Conservation (phyloP, 2,797 vertebrate species). For the Amazona ochrocephala region DNA sequence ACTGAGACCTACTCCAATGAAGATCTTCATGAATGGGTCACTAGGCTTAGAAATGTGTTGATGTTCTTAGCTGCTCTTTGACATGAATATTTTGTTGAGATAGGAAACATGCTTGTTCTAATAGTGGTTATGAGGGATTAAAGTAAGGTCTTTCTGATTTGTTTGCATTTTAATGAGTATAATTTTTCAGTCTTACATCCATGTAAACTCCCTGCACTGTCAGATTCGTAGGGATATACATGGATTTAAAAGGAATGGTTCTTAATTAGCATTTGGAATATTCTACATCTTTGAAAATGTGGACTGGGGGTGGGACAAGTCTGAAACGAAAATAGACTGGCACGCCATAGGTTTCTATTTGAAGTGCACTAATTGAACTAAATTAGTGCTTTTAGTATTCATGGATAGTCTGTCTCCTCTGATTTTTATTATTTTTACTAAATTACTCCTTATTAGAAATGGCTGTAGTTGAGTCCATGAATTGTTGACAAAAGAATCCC, state of each 20-base stretch:
- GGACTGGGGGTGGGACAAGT: slow-evolving; percentile 21
- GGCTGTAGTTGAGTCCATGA: background rate
- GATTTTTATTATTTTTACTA: slow-evolving; percentile 54
- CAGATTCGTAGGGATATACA: slow-evolving; percentile 43
- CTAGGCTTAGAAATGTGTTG: background rate
- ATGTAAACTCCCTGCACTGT: background rate
- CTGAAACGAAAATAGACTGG: slow-evolving; percentile 51
- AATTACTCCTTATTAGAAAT: slow-evolving; percentile 37
- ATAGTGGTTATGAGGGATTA: slow-evolving; percentile 16
- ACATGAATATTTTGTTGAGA: background rate
- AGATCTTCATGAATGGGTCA: background rate
- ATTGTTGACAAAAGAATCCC: slow-evolving; percentile 36
- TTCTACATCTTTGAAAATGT: slow-evolving; percentile 21
- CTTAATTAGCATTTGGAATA: slow-evolving; percentile 54
- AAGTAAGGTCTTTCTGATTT: slow-evolving; percentile 25
- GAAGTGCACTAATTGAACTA: slow-evolving; percentile 61
- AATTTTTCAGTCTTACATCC: slow-evolving; percentile 25
- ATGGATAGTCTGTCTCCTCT: slow-evolving; percentile 16
- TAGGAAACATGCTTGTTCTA: background rate
- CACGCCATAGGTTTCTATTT: slow-evolving; percentile 2
- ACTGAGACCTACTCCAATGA: background rate
- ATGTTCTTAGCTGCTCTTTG: background rate
- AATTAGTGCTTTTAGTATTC: slow-evolving; percentile 44
- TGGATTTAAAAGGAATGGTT: slow-evolving; percentile 24
- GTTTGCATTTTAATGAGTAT: slow-evolving; percentile 48